phyloP scores from a whole-genome alignment of 2,113 vertebrate genomes.

The Cacatua alba region DNA sequence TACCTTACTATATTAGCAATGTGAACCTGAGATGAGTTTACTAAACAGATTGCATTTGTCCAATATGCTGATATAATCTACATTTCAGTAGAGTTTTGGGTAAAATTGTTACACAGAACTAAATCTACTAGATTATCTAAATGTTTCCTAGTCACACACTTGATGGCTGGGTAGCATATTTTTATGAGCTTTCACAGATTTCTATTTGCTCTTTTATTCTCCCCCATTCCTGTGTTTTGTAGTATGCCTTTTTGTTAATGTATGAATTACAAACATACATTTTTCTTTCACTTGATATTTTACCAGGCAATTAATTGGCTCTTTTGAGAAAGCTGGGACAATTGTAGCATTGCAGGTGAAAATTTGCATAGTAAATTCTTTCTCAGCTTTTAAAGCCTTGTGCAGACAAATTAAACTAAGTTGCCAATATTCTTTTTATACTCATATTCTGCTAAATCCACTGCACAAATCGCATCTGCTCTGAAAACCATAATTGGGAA shows the following conservation, averaged over 20 bases:
- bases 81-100: background rate
- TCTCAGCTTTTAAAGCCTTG: background rate
- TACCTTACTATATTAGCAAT: background rate
- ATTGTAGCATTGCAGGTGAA: background rate
- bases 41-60: background rate
- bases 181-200: background rate
- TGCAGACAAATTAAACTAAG: background rate
- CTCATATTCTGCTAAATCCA: background rate
- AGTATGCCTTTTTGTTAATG: background rate
- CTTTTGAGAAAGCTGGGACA: background rate
- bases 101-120: background rate
- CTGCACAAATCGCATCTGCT: background rate
- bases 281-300: background rate
- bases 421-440: background rate
- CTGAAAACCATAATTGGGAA: background rate
- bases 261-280: background rate
- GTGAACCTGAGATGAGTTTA: background rate
- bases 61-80: background rate
- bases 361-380: background rate
- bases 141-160: background rate
- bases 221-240: background rate
- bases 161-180: background rate
- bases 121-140: background rate
- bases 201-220: background rate
- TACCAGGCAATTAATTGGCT: background rate